Base-by-base conservation (phyloP, 2,113 vertebrate species). In the Carassius carassius region DNA sequence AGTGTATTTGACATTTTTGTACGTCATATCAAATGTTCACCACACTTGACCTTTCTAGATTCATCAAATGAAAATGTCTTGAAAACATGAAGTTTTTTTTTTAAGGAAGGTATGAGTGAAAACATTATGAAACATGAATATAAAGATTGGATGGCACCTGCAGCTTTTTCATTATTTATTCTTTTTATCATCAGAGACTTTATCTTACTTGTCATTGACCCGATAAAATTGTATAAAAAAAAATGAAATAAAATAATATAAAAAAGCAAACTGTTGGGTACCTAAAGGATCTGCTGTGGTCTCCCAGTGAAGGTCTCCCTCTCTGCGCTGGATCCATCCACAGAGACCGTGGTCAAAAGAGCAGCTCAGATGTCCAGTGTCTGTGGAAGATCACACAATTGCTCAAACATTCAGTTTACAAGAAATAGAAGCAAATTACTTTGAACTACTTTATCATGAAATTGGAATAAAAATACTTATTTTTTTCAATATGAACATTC, bases 311-410 rank as follows among this genome's bases (percentile, higher is more conserved):
- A 96, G 88, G 84, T 96, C 95, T 37, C 94, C 96, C 0, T 96
- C 95, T 91, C 92, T 96, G 87, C 96, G 95, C 81, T 95, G 93
- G 88, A 98, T 96, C 98, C 97, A 99, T 3, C 96, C 96, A 12
- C 98, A 99, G 9, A 99, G 94, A 6, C 98, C 97, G 1, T 95
- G 91, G 72, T 99, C 97, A 92, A 99, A 99, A 73, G 94, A 94
- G 84, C 98, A 99, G 92, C 96, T 98, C 90, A 98, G 95, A 47
- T 96, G 88, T 35, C 96, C 94, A 5, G 94, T 82, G 63, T 95
- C 98, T 99, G 86, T 75, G 21, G 47, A 76, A 76, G 32, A 54
- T 4, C n/a, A 76, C 41, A 69, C 32, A 70, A 19, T 70, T 19
- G 67, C 9, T 37, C 3, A 37, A 70, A 67, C 16, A 17, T 19